phyloP scores from a whole-genome alignment of 2,113 vertebrate genomes.

The Alectura lathami region DNA sequence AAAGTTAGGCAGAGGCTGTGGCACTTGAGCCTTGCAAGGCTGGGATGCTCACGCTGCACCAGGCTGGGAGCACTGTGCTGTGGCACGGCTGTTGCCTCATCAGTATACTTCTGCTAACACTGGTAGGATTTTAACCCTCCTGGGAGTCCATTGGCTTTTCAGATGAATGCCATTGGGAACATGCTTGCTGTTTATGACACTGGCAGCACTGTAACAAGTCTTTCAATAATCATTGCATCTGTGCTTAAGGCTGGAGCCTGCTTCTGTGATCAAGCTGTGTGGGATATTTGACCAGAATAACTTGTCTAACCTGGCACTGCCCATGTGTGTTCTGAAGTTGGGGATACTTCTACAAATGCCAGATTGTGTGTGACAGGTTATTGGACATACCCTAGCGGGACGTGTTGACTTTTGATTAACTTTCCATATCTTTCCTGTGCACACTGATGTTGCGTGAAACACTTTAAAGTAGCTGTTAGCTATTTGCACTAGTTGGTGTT shows the following conservation, averaged over 20 bases:
- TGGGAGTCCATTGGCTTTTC: background rate
- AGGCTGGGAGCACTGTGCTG: rapidly evolving
- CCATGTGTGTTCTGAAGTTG: background rate
- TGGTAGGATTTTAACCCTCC: background rate
- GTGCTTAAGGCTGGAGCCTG: background rate
- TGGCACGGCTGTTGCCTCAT: background rate
- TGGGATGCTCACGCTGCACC: rapidly evolving
- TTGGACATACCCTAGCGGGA: background rate
- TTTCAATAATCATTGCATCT: background rate
- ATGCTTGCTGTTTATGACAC: background rate
- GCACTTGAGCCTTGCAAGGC: background rate
- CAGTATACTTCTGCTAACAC: rapidly evolving
- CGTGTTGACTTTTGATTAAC: background rate
- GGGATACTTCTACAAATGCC: background rate
- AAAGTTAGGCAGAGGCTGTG: background rate
- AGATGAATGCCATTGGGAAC: background rate
- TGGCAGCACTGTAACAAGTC: background rate
- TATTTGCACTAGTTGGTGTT: background rate
- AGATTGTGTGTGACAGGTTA: background rate
- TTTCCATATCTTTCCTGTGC: background rate
- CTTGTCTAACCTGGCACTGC: background rate
- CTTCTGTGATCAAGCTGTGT: background rate
- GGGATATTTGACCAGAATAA: background rate
- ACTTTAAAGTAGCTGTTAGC: background rate
- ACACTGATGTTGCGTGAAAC: background rate